Conservation (phyloP, 2,113 vertebrate species). For the Passer montanus region DNA sequence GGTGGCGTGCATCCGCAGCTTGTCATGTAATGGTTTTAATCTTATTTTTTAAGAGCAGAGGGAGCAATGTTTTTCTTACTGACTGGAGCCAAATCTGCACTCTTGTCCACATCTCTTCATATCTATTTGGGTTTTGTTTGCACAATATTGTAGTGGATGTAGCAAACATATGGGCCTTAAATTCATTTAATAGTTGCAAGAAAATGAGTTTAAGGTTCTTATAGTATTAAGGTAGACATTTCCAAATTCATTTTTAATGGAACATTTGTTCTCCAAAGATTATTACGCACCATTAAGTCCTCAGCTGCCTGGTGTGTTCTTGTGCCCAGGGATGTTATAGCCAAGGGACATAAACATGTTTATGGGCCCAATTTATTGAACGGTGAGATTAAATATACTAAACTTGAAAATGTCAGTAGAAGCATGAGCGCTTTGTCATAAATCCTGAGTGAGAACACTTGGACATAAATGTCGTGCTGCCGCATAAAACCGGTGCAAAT, state of each 20-base stretch:
- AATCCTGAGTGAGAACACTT: neutral
- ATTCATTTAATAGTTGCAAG: slow-evolving; percentile 36
- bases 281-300: slow-evolving; percentile 23
- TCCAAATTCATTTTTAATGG: slow-evolving; percentile 58
- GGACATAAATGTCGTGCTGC: neutral
- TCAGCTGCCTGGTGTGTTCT: neutral
- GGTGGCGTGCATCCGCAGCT: neutral
- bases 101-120: neutral
- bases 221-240: slow-evolving; percentile 40
- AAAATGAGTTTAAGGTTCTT: slow-evolving; percentile 61
- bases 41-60: slow-evolving; percentile 53
- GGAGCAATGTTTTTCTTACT: neutral
- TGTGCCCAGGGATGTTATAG: neutral
- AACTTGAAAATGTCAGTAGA: neutral
- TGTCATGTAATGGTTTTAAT: slow-evolving; percentile 52
- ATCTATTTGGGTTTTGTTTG: slow-evolving; percentile 47
- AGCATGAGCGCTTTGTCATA: neutral
- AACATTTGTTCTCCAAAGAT: slow-evolving; percentile 59
- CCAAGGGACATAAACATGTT: slow-evolving; percentile 31
- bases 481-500: neutral
- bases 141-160: slow-evolving; percentile 10
- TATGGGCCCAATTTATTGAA: slow-evolving; percentile 34
- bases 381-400: neutral
- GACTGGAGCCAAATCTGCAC: slow-evolving; percentile 20
- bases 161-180: slow-evolving; percentile 3